Evolutionary conservation across 2,888 invertebrate genomes (phyloP).

Genomic region (Nymphalis urticae): DNA sequence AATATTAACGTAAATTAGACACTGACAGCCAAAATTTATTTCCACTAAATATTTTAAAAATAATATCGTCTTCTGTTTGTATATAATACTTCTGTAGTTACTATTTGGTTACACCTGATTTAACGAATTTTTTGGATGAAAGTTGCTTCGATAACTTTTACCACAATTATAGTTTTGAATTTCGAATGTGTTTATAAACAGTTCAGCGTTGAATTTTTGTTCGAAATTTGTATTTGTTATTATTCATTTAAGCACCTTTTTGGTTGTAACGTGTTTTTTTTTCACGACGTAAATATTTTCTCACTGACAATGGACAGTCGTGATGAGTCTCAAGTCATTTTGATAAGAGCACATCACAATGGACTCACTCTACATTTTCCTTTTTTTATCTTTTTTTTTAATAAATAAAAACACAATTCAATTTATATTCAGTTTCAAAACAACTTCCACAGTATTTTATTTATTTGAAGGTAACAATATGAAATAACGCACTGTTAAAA

Average conservation of each 20-base stretch:
- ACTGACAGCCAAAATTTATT: too few species aligned
- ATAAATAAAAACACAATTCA: neutral
- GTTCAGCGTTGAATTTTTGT: neutral
- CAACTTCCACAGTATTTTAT: too few species aligned
- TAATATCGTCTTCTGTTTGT: too few species aligned
- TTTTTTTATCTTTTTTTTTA: neutral
- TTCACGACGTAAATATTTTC: neutral
- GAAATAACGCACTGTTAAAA: too few species aligned
- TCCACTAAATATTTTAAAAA: too few species aligned
- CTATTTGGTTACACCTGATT: neutral
- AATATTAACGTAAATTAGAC: too few species aligned
- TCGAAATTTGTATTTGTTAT: neutral
- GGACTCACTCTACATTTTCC: neutral
- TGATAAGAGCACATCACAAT: constrained; percentile 9
- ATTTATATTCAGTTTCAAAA: neutral
- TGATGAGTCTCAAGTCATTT: constrained; percentile 6
- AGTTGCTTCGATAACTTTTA: neutral
- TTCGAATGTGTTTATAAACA: neutral
- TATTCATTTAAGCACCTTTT: neutral
- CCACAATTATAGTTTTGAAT: neutral
- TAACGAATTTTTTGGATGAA: too few species aligned
- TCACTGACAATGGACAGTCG: neutral
- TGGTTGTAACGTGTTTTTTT: neutral
- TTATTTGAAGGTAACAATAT: too few species aligned
- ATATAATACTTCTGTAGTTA: too few species aligned